phyloP scores from a whole-genome alignment of 1,140 invertebrate species.

The Eupristina koningsbergeri region DNA sequence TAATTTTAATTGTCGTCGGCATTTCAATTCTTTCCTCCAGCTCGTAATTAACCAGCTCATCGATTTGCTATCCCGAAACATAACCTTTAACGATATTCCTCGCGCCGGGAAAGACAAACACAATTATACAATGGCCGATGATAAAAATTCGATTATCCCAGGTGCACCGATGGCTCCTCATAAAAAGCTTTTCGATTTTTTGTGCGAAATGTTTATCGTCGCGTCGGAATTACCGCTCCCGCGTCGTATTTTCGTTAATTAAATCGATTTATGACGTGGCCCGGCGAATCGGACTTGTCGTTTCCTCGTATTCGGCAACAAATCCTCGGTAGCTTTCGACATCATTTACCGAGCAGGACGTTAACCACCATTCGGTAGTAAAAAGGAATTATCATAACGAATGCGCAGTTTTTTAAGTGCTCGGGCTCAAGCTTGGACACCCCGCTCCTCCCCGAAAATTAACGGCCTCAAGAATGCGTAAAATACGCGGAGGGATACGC shows the following conservation, averaged over 20 bases:
- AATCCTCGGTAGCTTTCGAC: not conserved
- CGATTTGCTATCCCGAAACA: not conserved
- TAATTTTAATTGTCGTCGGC: not conserved
- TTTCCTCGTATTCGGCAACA: not conserved
- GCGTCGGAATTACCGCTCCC: not conserved
- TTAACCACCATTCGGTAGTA: not conserved
- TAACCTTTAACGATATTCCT: not conserved
- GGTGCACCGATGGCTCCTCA: not conserved
- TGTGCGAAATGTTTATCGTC: not conserved
- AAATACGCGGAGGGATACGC: constrained; percentile 25
- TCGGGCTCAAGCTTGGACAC: not conserved
- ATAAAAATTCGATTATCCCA: too few relatives aligned
- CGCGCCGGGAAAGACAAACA: not conserved
- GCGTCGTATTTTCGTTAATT: constrained; percentile 21
- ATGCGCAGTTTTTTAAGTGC: constrained; percentile 13
- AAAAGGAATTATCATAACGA: constrained; percentile 14
- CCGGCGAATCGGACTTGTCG: not conserved
- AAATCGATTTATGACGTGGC: constrained; percentile 9
- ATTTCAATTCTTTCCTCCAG: not conserved
- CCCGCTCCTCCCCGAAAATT: constrained; percentile 9
- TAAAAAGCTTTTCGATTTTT: not conserved
- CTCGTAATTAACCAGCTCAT: not conserved
- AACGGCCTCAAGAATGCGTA: constrained; percentile 7
- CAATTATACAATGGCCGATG: too few relatives aligned
- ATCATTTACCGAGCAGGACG: not conserved